Evolutionary conservation across 2,113 vertebrate species (phyloP).

Genomic region (Tiliqua scincoides): DNA sequence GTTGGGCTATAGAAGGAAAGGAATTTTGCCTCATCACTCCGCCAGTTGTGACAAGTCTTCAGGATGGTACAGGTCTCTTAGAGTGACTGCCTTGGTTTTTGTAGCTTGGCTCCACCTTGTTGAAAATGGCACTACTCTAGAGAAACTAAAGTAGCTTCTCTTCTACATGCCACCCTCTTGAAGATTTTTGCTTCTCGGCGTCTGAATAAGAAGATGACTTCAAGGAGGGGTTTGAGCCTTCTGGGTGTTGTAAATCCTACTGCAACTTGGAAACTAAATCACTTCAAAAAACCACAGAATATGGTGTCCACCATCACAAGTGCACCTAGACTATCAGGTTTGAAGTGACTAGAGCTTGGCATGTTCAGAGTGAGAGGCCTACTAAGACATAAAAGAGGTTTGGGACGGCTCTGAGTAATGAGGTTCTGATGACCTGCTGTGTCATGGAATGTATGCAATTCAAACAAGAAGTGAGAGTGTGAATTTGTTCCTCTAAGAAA

Average conservation of each 20-base stretch:
- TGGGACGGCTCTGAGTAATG: background rate
- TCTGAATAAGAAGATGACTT: background rate
- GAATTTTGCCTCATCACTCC: background rate
- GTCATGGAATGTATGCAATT: background rate
- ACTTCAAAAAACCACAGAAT: background rate
- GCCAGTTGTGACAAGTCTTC: background rate
- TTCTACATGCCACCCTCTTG: background rate
- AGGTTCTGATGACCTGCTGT: background rate
- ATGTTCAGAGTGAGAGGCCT: background rate
- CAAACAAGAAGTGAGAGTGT: background rate
- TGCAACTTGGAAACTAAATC: background rate
- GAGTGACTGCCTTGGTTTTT: too few relatives aligned
- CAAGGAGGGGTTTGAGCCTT: background rate
- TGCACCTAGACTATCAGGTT: too few relatives aligned
- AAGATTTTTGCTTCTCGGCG: background rate
- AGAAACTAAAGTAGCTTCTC: background rate
- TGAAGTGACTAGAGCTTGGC: background rate
- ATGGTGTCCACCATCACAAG: too few relatives aligned
- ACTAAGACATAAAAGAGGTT: background rate
- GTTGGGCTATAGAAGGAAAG: too few relatives aligned
- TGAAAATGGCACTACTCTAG: too few relatives aligned
- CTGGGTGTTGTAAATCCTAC: background rate
- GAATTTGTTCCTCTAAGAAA: constrained; percentile 4
- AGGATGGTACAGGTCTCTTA: too few relatives aligned
- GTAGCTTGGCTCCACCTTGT: too few relatives aligned